Evolutionary conservation across 2,113 vertebrate genomes (phyloP).

Genomic region (Peromyscus leucopus): DNA sequence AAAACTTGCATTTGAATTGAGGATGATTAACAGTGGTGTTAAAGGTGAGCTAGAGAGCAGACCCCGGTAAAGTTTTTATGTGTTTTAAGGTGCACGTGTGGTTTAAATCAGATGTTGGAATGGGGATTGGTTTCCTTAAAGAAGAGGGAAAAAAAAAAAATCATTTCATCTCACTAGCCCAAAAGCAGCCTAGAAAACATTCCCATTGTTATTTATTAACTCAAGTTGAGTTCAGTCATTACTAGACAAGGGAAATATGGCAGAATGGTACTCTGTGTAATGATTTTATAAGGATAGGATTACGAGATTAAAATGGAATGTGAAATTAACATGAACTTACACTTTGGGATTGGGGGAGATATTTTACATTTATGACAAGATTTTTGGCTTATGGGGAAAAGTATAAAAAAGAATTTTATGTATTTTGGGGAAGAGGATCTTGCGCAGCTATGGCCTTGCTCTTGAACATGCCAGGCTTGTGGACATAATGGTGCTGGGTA

Average conservation of each 20-base stretch:
- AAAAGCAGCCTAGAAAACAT: slow-evolving; percentile 57
- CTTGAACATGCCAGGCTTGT: slow-evolving; percentile 69
- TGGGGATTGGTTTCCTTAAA: slow-evolving; percentile 42
- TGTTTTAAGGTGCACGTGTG: slow-evolving; percentile 49
- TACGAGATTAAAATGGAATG: slow-evolving; percentile 48
- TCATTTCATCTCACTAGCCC: slow-evolving; percentile 14
- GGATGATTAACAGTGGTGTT: neutral
- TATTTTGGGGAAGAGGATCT: slow-evolving; percentile 49
- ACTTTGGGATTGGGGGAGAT: neutral
- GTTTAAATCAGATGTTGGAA: slow-evolving; percentile 57
- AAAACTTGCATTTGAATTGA: slow-evolving; percentile 31
- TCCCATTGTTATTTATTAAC: slow-evolving; percentile 76
- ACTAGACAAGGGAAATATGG: slow-evolving; percentile 47
- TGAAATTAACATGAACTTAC: neutral
- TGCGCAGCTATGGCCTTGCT: slow-evolving; percentile 27
- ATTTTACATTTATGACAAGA: slow-evolving; percentile 44
- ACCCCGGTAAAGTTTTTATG: neutral
- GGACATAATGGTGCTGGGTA: slow-evolving; percentile 53
- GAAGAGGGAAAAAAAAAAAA: neutral
- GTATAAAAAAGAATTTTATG: neutral
- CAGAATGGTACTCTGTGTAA: slow-evolving; percentile 48
- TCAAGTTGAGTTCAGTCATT: slow-evolving; percentile 68
- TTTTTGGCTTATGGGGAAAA: slow-evolving; percentile 44
- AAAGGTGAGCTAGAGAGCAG: slow-evolving; percentile 32
- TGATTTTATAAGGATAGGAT: slow-evolving; percentile 42